phyloP scores from a whole-genome alignment of 2,888 invertebrate genomes.

The Rhamphomyia laevipes region DNA sequence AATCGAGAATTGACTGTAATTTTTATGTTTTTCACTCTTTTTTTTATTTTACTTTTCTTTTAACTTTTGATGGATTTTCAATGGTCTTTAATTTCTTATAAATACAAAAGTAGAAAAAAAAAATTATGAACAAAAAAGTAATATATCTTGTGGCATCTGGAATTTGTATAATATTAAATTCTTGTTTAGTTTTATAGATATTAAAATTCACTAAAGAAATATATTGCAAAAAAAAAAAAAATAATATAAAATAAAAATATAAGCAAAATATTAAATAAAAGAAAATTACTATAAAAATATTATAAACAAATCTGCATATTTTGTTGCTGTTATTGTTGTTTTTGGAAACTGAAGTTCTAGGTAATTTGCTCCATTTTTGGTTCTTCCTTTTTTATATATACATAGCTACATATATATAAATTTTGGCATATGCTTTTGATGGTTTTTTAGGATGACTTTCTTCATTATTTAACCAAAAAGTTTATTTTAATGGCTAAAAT shows the following conservation, averaged over 20 bases:
- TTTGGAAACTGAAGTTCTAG: too few relatives aligned
- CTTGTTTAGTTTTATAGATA: too few relatives aligned
- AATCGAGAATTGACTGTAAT: too few relatives aligned
- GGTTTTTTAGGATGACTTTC: neutral
- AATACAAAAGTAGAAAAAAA: too few relatives aligned
- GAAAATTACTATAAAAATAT: too few relatives aligned
- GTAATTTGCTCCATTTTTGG: neutral
- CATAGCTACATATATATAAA: too few relatives aligned
- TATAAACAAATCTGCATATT: too few relatives aligned
- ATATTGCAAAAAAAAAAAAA: neutral
- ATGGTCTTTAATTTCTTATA: neutral
- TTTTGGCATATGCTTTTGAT: neutral
- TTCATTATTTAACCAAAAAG: neutral
- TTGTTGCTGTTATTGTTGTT: too few relatives aligned
- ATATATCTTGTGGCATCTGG: conserved; percentile 1
- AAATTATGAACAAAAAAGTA: neutral
- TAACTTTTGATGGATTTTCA: neutral
- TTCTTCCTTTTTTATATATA: neutral
- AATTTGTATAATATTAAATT: neutral
- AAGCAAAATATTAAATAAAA: neutral
- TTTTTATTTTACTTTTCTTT: too few relatives aligned
- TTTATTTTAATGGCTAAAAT: neutral
- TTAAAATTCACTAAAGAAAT: too few relatives aligned
- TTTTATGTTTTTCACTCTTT: too few relatives aligned
- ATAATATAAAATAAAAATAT: neutral